Base-by-base conservation (phyloP, 1,140 invertebrate species). In the Trichonephila clavata region DNA sequence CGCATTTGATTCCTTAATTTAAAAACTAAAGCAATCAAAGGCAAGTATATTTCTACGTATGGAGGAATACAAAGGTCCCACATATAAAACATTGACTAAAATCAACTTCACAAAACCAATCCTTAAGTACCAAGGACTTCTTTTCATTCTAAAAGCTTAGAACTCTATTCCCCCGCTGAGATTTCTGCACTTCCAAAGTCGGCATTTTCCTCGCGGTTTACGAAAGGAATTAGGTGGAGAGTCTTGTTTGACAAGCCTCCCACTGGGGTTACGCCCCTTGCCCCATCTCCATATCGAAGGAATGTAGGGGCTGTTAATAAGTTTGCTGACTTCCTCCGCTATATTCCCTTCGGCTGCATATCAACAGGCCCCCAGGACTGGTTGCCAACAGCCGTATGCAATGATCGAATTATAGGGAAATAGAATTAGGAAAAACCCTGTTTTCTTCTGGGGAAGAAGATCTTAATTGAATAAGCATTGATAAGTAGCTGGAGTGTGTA, bases 141-240 rank as follows among this genome's bases (percentile, higher is more conserved):
- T 50, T 50, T 50, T 50, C 50, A 50, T 13, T 50, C 10, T 50
- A 13, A 50, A 50, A 68, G 63, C 63, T 20, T 4, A 68, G 24
- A 68, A 50, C 13, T 50, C 81, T 16, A 24, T 27, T 57, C 59
- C 27, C 81, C 81, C 81, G n/a, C 43, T 24, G 81, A 83, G 39
- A 59, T 83, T 59, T 83, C 81, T 50, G 43, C 81, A 7, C 18
- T 20, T 27, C 59, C 18, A 27, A 39, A 32, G 16, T 16, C 16
- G 32, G 27, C 71, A 59, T 86, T 50, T 50, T 50, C 50, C 50
- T 50, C 50, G 50, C 50, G 50, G 50, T 50, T 86, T 60, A 63
- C 84, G 60, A 27, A 86, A 86, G 32, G 84, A 86, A 86, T 86
- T 86, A 86, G 60, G 16, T 61, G 60, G 60, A 86, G 84, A 59